Conservation (phyloP, 2,113 vertebrate genomes). For the Falco punctatus region DNA sequence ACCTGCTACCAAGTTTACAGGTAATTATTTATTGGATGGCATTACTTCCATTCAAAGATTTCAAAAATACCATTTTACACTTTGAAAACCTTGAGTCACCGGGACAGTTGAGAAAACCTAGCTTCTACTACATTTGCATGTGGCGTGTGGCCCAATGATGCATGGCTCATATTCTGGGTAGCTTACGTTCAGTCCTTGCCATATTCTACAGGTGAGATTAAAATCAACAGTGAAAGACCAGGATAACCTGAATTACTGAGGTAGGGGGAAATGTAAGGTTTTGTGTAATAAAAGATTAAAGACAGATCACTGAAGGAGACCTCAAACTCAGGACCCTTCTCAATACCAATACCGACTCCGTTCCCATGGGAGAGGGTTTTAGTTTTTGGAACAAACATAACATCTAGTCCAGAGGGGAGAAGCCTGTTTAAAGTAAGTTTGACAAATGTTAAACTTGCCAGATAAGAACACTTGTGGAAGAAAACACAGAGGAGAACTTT, state of each 20-base stretch:
- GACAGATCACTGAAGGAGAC: not conserved
- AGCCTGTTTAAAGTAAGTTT: not conserved
- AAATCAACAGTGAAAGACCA: not conserved
- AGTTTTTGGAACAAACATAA: not conserved
- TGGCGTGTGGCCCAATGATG: accelerated
- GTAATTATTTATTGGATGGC: not conserved
- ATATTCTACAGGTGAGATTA: not conserved
- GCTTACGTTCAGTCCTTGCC: not conserved
- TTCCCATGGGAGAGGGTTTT: not conserved
- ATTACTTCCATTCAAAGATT: not conserved
- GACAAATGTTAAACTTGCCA: not conserved
- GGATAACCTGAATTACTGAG: not conserved
- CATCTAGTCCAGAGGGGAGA: not conserved
- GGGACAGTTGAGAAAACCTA: not conserved
- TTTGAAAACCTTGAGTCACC: not conserved
- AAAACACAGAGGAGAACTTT: not conserved
- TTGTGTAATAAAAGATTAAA: not conserved
- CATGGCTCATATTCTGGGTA: not conserved
- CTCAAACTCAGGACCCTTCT: not conserved
- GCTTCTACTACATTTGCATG: not conserved
- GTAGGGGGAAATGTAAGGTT: not conserved
- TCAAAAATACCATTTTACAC: not conserved
- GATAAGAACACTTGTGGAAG: not conserved
- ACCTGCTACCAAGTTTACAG: not conserved
- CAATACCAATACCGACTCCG: not conserved